Evolutionary conservation across 92 coral and sea anemone genomes (phyloP).

Genomic region (Parazoanthus swiftii): DNA sequence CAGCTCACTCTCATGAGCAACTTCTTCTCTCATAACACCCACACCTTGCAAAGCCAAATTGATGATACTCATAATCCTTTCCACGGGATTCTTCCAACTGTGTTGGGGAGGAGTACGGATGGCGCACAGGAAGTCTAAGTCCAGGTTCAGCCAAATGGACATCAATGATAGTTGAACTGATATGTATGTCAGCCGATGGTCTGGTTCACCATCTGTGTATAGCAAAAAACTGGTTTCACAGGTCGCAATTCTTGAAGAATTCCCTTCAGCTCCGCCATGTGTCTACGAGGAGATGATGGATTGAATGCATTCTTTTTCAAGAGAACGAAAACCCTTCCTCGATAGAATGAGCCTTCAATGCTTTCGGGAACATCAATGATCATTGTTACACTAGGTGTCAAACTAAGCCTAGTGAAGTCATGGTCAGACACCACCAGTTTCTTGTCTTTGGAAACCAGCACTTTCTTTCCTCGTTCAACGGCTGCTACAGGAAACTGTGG

Average conservation of each 20-base stretch:
- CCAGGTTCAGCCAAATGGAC: conserved; percentile 29
- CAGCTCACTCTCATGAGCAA: conserved; percentile 36
- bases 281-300: conserved; percentile 48
- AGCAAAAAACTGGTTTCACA: conserved; percentile 39
- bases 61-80: conserved; percentile 49
- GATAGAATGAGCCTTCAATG: conserved; percentile 46
- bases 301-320: conserved; percentile 49
- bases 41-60: conserved; percentile 51
- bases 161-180: conserved; percentile 35
- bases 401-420: conserved; percentile 51
- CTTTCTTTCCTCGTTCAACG: conserved; percentile 48
- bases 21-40: conserved; percentile 45
- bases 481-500: conserved; percentile 53
- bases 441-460: conserved; percentile 46
- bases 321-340: conserved; percentile 48
- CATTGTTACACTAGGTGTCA: conserved; percentile 51
- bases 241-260: conserved; percentile 15
- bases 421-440: conserved; percentile 50
- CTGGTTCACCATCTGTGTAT: conserved; percentile 55
- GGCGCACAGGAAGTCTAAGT: conserved; percentile 44
- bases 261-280: conserved; percentile 52
- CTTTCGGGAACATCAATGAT: conserved; percentile 56
- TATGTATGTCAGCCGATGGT: conserved; percentile 42
- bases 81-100: conserved; percentile 57
- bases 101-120: conserved; percentile 46